Evolutionary conservation across 2,888 invertebrate genomes (phyloP), one percentile per base, ranked within the genome.

Genomic region (Rugalucina vietnamica): DNA sequence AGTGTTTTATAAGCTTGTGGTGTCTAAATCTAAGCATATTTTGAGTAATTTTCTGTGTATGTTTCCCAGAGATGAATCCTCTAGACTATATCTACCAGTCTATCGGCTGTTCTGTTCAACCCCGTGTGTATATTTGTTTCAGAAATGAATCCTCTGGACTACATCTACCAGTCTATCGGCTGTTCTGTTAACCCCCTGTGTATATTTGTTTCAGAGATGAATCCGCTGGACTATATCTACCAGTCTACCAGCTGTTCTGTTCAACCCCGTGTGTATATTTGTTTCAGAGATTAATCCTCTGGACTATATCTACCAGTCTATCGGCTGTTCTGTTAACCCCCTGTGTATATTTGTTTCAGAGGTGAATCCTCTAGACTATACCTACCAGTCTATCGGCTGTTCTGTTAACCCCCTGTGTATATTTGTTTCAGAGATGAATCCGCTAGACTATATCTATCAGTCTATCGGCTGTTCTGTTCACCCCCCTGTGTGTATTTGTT

Each of bases 21-120:
- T n/a, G n/a, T n/a, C n/a, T n/a, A n/a, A n/a, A n/a, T n/a, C n/a
- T n/a, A n/a, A n/a, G n/a, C n/a, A n/a, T n/a, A n/a, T n/a, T n/a
- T n/a, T n/a, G n/a, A n/a, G n/a, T n/a, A n/a, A n/a, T n/a, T n/a
- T n/a, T n/a, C n/a, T n/a, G n/a, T n/a, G n/a, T n/a, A n/a, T n/a
- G n/a, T 54, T 74, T 87, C 76, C 49, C 91, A 94, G 95, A 94
- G 79, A 92, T 93, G 37, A 95, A 95, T 91, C 95, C 95, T 0
- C 89, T 94, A 77, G 95, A 96, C 87, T 96, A 96, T 91, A 93
- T 96, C 36, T 95, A 95, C 88, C 92, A 93, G 76, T 93, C 95
- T 49, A 89, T 96, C 49, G 94, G 93, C 37, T 95, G 95, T 88
- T 92, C 93, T 74, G 90, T 96, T 24, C 90, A 94, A 83, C 90